A percentile compares a stretch with the other conserved stretches of the same genome.
These are phyloP conservation scores for Syngnathus floridae DNA, from an alignment of 2,113 vertebrate genomes.

Conservation along the genomic window DNA sequence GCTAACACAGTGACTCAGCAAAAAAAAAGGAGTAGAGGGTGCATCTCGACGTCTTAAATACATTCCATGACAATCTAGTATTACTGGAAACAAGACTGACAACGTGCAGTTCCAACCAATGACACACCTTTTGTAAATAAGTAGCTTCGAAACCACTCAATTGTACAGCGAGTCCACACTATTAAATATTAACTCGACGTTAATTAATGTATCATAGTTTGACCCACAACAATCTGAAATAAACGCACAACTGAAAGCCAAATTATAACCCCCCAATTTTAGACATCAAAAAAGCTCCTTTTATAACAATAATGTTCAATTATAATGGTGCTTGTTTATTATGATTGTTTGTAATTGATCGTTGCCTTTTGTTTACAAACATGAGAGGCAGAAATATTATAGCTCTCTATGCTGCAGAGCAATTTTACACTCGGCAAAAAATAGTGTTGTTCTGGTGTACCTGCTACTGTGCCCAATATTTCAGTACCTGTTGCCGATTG, in stretches of 20 bases:
- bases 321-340: neutral
- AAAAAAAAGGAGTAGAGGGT: slow-evolving; percentile 21
- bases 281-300: neutral
- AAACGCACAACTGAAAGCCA: neutral
- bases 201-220: neutral
- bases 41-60: neutral
- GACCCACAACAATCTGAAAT: neutral
- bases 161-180: neutral
- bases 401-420: too few species aligned
- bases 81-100: neutral
- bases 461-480: neutral
- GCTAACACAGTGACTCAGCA: slow-evolving; percentile 58
- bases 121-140: neutral
- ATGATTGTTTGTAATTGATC: too few species aligned
- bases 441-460: neutral
- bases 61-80: neutral
- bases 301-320: neutral
- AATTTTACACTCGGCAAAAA: neutral
- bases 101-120: neutral
- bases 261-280: neutral
- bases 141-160: neutral
- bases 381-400: too few species aligned
- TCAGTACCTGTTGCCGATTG: slow-evolving; percentile 74
- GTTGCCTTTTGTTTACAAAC: too few species aligned
- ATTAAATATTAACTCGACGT: neutral